phyloP scores from a whole-genome alignment of 2,797 vertebrate genomes.

The Darevskia nairensis region DNA sequence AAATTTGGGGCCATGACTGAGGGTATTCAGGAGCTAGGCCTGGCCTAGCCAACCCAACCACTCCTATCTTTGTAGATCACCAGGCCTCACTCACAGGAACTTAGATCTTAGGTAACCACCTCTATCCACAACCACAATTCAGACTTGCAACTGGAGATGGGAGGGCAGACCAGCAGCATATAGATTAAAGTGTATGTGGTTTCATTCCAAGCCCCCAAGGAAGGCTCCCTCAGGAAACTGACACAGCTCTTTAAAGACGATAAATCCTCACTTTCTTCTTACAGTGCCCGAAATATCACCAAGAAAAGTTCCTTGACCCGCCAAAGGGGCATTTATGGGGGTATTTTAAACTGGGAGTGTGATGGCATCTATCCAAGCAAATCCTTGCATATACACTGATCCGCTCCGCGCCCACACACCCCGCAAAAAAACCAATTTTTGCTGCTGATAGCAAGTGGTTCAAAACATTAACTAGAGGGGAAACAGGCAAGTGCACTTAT shows the following conservation, averaged over 20 bases:
- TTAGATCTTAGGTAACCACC: background rate
- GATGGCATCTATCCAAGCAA: background rate
- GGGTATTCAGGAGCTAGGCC: background rate
- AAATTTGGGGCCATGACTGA: background rate
- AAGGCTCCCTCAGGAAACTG: background rate
- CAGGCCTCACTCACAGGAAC: background rate
- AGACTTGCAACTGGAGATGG: background rate
- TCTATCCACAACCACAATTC: background rate
- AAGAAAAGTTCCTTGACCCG: background rate
- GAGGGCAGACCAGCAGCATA: too few species aligned
- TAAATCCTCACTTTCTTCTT: background rate
- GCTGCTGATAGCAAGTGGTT: background rate
- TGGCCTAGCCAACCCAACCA: background rate
- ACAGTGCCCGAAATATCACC: background rate
- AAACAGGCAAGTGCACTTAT: background rate
- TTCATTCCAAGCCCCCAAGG: background rate
- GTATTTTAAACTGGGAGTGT: background rate
- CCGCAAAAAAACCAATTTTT: background rate
- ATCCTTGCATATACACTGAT: background rate
- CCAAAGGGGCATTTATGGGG: background rate
- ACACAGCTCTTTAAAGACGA: background rate
- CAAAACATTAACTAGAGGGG: background rate
- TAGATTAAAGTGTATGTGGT: background rate
- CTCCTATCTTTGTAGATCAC: background rate
- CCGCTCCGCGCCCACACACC: accelerated